Percentiles rank a stretch among this genome's conserved stretches.
Conservation (phyloP, 2,113 vertebrate genomes). For the Mormyrus iriodes region DNA sequence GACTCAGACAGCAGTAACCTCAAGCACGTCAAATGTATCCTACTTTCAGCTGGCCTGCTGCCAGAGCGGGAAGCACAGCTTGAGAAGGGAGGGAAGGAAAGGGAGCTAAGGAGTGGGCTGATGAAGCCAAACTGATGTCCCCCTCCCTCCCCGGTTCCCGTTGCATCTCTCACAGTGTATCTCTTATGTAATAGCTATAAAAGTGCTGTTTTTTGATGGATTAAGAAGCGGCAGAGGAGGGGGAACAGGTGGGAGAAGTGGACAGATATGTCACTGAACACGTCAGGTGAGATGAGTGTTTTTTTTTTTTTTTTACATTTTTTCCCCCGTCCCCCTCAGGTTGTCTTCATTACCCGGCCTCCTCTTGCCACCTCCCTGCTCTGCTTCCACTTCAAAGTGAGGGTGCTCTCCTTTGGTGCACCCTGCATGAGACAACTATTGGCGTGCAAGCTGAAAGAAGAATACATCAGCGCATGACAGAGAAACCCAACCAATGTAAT, state of each 20-base stretch:
- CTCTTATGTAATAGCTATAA: constrained; percentile 20
- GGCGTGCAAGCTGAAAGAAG: background rate
- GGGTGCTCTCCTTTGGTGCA: background rate
- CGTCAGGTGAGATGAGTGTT: constrained; percentile 43
- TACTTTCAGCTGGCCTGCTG: constrained; percentile 56
- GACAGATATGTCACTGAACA: constrained; percentile 41
- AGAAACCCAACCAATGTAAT: background rate
- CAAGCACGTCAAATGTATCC: constrained; percentile 61
- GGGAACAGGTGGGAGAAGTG: constrained; percentile 30
- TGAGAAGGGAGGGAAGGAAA: constrained; percentile 40
- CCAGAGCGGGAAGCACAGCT: constrained; percentile 51
- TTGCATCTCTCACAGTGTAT: constrained; percentile 4
- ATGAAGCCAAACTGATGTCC: constrained; percentile 16
- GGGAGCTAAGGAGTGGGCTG: constrained; percentile 30
- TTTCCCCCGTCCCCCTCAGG: constrained; percentile 26
- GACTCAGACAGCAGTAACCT: constrained; percentile 60
- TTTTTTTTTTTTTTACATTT: constrained; percentile 27
- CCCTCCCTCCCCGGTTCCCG: background rate
- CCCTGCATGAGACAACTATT: background rate
- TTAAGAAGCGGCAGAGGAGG: constrained; percentile 27
- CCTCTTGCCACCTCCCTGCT: background rate
- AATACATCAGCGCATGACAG: background rate
- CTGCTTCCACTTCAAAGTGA: background rate
- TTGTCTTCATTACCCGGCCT: background rate
- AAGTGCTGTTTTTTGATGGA: constrained; percentile 18